Evolutionary conservation across 1,140 invertebrate genomes (phyloP), one percentile per base, ranked within the genome.

Genomic region (Ruditapes philippinarum): DNA sequence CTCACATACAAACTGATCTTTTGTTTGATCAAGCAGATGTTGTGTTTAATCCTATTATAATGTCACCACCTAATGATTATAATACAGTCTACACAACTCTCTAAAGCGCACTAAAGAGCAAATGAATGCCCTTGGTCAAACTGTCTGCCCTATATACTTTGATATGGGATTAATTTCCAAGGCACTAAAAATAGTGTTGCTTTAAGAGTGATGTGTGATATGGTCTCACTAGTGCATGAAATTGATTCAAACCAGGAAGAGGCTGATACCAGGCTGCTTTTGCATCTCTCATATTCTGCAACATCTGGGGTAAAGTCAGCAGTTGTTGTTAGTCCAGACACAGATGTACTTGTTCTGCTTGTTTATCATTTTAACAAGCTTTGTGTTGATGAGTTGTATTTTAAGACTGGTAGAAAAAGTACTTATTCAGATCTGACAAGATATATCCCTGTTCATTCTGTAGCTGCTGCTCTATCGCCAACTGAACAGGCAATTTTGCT

Each of bases 11-110:
- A n/a, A 5, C 9, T 12, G 57, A 60, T 28, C 5, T 5, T 12
- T n/a, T 60, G 5, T 60, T 11, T 60, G 57, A 60, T 12, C 4
- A 11, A 12, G 57, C 57, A 12, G 57, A 60, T 5, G 45, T 76
- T 31, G 49, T 45, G 14, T 76, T 51, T 38, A 78, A 86, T 42
- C 73, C 45, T 12, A 86, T 86, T 28, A 86, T 57, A 12, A 60
- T 78, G 45, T 31, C 68, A 3, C n/a, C 45, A 36, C 73, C 85
- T 25, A 79, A 19, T 19, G 51, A 79, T 19, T 79, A 87, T 28
- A 87, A n/a, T 57, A 79, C 85, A 1, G n/a, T 86, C 0, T 78
- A 86, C 36, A 86, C 83, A 33, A 68, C 57, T 45, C 36, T 87
- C 2, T 14, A n/a, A 40, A 19, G 83, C 17, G 2, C 40, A 38